Base-by-base conservation (phyloP, 2,113 vertebrate species). In the Odocoileus virginianus region DNA sequence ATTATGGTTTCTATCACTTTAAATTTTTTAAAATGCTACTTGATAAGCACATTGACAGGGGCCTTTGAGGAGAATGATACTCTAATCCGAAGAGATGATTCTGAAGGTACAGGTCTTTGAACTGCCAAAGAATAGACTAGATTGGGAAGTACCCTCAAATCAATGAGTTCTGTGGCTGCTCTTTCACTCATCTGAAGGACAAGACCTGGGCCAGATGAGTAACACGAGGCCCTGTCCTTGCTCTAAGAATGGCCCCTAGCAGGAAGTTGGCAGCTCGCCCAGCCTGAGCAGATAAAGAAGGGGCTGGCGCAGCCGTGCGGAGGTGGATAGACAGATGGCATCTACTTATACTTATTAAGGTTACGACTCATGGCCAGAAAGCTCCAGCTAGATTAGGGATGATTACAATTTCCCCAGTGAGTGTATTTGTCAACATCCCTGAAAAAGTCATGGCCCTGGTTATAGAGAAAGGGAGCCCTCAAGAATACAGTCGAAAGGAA, bases 291-390 rank as follows among this genome's bases (percentile, higher is more conserved):
- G 92, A 97, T 96, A 97, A 96, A 93, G 92, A 96, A 96, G 87
- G 74, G 55, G 64, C 91, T 87, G 58, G 86, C 28, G 25, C 30
- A 54, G 94, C 90, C 27, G 17, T 67, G 94, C 0, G 23, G 91
- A 96, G 96, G 94, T 87, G 95, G 88, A 96, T 91, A 88, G 96
- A 97, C 98, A 98, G 98, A 98, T 98, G 98, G 95, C 61, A 81
- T 95, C 93, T 96, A 94, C 97, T 98, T 97, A 97, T 74, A 96
- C 88, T 98, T 98, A 98, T 97, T 97, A 97, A 97, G 96, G 97
- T 97, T 97, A 93, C 52, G 16, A 98, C 61, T 95, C 88, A 79
- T n/a, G 74, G 76, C 19, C 95, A 86, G 85, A 97, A 97, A 97
- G 96, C 88, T 92, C 87, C 86, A 88, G 93, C 61, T 78, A 98